These are phyloP conservation scores for Phengaris alcon DNA, from an alignment of 2,888 invertebrate species.

Conservation along the genomic window DNA sequence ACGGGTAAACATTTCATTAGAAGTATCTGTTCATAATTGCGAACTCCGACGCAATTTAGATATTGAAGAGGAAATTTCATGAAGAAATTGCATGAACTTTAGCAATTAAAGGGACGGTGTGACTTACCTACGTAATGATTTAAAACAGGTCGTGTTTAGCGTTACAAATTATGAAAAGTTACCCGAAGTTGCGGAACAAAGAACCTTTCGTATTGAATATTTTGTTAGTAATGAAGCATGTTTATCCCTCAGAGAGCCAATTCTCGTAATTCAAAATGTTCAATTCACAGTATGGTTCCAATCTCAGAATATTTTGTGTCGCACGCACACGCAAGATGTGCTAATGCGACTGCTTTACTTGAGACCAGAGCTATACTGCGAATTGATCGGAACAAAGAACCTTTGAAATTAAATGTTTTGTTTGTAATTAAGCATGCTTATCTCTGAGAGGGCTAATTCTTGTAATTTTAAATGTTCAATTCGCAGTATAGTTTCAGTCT, in stretches of 20 bases:
- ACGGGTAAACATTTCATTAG: background rate
- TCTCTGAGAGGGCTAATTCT: too few relatives aligned
- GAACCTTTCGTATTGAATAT: background rate
- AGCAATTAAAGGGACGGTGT: constrained; percentile 8
- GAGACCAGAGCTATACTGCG: too few relatives aligned
- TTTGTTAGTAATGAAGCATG: background rate
- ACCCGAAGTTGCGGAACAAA: background rate
- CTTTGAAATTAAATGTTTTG: too few relatives aligned
- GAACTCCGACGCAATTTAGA: background rate
- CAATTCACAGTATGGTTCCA: too few relatives aligned
- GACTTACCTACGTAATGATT: constrained; percentile 13
- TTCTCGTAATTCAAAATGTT: too few relatives aligned
- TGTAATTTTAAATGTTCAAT: too few relatives aligned
- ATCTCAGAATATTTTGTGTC: too few relatives aligned
- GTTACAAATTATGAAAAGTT: background rate
- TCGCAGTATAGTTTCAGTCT: too few relatives aligned
- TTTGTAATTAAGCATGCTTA: too few relatives aligned
- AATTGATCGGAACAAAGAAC: too few relatives aligned
- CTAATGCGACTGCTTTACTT: too few relatives aligned
- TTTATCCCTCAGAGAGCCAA: background rate
- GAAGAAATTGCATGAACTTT: constrained; percentile 10
- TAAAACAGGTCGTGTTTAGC: background rate
- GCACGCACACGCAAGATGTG: too few relatives aligned
- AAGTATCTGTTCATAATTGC: background rate
- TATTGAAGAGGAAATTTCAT: background rate